Percentiles rank a stretch among this genome's conserved stretches.
Evolutionary conservation across 2,888 invertebrate species (phyloP).

Genomic region (Rhagium mordax): DNA sequence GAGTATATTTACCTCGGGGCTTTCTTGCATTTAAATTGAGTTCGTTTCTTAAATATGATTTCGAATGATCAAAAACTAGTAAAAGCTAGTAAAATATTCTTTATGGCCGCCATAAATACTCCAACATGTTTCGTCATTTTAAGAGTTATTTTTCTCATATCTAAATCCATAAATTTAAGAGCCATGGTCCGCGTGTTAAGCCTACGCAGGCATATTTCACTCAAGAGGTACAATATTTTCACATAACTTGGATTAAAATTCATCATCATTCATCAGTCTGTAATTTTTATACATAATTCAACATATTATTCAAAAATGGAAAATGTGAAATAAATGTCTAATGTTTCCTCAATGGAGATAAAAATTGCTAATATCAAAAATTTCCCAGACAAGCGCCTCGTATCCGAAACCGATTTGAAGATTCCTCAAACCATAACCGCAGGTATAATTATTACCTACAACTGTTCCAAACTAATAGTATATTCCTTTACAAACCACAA

Average conservation of each 20-base stretch:
- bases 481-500: background rate
- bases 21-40: too few species aligned
- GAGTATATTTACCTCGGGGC: too few species aligned
- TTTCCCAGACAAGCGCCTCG: too few species aligned
- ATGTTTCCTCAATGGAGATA: too few species aligned
- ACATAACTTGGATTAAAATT: background rate
- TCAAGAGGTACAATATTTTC: background rate
- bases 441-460: background rate
- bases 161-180: background rate
- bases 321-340: too few species aligned
- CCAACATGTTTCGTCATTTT: background rate
- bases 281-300: too few species aligned
- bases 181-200: background rate
- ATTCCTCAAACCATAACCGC: background rate
- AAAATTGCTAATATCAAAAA: too few species aligned
- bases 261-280: background rate
- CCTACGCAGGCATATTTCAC: background rate
- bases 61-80: background rate
- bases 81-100: background rate
- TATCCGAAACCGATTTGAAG: too few species aligned
- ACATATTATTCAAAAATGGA: too few species aligned
- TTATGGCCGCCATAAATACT: background rate
- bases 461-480: background rate
- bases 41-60: background rate
- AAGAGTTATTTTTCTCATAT: background rate